Base-by-base conservation (phyloP, 1,140 invertebrate genomes). In the Meteorus sp. region DNA sequence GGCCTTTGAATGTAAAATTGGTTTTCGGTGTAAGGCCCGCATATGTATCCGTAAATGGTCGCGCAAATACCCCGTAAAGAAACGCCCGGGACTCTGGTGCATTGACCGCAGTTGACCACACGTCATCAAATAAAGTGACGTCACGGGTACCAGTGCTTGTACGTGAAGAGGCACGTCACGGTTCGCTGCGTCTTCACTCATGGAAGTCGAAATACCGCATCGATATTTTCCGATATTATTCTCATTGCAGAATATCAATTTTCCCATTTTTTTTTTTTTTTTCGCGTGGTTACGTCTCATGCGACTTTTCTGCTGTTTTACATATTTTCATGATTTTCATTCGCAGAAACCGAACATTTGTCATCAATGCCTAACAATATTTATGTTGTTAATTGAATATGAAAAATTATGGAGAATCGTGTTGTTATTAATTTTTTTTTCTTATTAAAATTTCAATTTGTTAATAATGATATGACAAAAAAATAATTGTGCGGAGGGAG, bases 51-150 rank as follows among this genome's bases (percentile, higher is more conserved):
- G 71, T 67, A 60, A n/a, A n/a, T n/a, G n/a, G n/a, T 17, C 39
- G 68, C 71, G 72, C 74, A 74, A 70, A 70, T n/a, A n/a, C n/a
- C n/a, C n/a, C n/a, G n/a, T n/a, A 70, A 75, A 72, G 58, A 76
- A 76, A 72, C 70, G 56, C 45, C 70, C 68, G 67, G 70, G 56
- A 52, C 52, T 60, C 64, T 73, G 73, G 78, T 79, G 78, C 78
- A 79, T 78, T 79, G 78, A 79, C 78, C 78, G 78, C 76, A 71
- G 75, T 77, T 80, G 78, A 80, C 78, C 78, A 80, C 77, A 75
- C 78, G 78, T 80, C 78, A 80, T 80, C 78, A 70, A 78, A 76
- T 74, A 71, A 76, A n/a, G 70, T 79, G 78, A 80, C 77, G 78
- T 80, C 77, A 80, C 74, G 56, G 51, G 50, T 60, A 60, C 44